A percentile compares a stretch with the other conserved stretches of the same genome.
Conservation (phyloP, 2,797 vertebrate species). For the Sternotherus odoratus region DNA sequence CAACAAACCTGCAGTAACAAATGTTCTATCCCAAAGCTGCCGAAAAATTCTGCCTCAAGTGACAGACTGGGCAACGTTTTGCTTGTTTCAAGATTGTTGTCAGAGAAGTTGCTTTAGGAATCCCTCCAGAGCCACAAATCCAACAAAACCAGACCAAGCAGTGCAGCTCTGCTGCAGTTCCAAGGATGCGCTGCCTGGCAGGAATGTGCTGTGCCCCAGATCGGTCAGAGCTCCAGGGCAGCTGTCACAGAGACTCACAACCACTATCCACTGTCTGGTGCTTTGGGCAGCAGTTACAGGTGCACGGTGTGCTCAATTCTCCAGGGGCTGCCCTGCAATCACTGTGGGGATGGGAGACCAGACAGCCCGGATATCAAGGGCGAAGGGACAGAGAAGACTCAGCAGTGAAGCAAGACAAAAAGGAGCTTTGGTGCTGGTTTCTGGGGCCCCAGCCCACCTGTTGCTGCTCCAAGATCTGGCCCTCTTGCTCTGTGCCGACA, state of each 20-base stretch:
- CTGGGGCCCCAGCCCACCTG: background rate
- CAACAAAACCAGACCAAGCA: background rate
- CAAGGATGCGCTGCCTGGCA: background rate
- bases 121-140: background rate
- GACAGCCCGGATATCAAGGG: background rate
- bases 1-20: background rate
- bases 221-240: background rate
- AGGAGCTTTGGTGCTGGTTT: background rate
- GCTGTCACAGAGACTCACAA: background rate
- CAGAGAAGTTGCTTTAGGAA: background rate
- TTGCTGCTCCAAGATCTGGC: background rate
- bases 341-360: accelerated
- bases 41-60: background rate
- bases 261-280: background rate
- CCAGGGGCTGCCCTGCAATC: background rate
- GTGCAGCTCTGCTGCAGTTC: background rate
- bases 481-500: background rate
- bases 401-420: background rate
- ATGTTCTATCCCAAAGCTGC: background rate
- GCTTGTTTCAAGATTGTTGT: background rate
- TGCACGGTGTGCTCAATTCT: background rate
- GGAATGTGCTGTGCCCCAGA: background rate
- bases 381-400: background rate
- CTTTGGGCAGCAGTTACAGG: background rate
- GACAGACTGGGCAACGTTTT: background rate